Conservation (phyloP, 2,113 vertebrate species). For the Steatornis caripensis region DNA sequence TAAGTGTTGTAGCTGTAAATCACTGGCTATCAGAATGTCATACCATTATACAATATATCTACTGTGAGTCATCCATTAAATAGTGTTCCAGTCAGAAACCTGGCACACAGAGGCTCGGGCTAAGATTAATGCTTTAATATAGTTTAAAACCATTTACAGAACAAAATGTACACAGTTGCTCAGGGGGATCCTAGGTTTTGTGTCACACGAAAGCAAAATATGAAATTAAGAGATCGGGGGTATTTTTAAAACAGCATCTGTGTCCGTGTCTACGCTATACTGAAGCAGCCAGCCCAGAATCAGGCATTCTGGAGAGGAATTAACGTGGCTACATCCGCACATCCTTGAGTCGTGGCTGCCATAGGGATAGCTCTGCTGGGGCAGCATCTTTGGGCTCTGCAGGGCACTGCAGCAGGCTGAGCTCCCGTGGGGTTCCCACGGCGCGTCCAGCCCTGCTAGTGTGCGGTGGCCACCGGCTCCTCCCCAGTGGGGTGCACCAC, state of each 20-base stretch:
- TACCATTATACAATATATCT: neutral
- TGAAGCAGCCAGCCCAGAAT: neutral
- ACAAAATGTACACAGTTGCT: neutral
- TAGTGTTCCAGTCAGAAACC: conserved; percentile 26
- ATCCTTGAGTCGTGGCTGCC: neutral
- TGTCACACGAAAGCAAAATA: neutral
- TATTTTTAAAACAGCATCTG: neutral
- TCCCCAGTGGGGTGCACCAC: fast-evolving
- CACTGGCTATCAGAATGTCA: neutral
- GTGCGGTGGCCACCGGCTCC: fast-evolving
- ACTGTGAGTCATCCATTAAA: conserved; percentile 21
- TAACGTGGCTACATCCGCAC: neutral
- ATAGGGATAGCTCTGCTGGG: neutral
- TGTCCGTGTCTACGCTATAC: neutral
- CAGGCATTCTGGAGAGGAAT: neutral
- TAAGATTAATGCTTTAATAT: conserved; percentile 31
- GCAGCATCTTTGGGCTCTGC: neutral
- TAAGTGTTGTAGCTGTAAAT: conserved; percentile 28
- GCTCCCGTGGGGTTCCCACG: fast-evolving
- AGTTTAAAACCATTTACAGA: neutral
- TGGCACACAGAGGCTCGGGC: neutral
- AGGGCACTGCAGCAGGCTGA: fast-evolving
- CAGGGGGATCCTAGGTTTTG: neutral
- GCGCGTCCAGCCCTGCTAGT: neutral
- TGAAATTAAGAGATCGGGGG: neutral